A percentile compares a stretch with the other conserved stretches of the same genome.
Conservation (phyloP, 2,797 vertebrate genomes). For the Xenentodon cancila region DNA sequence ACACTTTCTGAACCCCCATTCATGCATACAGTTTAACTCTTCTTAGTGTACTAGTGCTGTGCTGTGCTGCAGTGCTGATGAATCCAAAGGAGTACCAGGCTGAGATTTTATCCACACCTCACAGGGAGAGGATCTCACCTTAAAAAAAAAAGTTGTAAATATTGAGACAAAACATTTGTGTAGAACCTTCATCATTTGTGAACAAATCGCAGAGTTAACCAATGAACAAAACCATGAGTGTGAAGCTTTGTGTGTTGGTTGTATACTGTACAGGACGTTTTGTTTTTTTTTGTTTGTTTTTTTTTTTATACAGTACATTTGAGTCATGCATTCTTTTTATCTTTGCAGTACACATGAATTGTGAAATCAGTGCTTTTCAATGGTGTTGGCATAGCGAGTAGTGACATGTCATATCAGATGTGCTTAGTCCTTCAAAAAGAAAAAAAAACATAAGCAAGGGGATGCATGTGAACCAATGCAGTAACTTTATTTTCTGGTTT, state of each 20-base stretch:
- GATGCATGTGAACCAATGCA: slow-evolving; percentile 85
- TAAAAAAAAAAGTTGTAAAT: slow-evolving; percentile 72
- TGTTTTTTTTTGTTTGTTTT: slow-evolving; percentile 64
- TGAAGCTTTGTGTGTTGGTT: slow-evolving; percentile 60
- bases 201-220: slow-evolving; percentile 63
- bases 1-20: slow-evolving; percentile 7
- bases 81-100: slow-evolving; percentile 64
- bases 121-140: slow-evolving; percentile 31
- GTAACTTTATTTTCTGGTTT: slow-evolving; percentile 78
- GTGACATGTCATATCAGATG: slow-evolving; percentile 79
- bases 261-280: slow-evolving; percentile 61
- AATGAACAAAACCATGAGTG: slow-evolving; percentile 64
- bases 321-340: slow-evolving; percentile 61
- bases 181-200: slow-evolving; percentile 57
- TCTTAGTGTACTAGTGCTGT: slow-evolving; percentile 30
- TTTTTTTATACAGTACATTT: slow-evolving; percentile 67
- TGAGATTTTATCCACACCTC: slow-evolving; percentile 39
- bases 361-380: slow-evolving; percentile 80
- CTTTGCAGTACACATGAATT: slow-evolving; percentile 76
- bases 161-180: slow-evolving; percentile 57
- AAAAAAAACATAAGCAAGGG: slow-evolving; percentile 39
- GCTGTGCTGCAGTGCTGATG: slow-evolving; percentile 56
- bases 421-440: slow-evolving; percentile 70
- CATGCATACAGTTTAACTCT: slow-evolving; percentile 24
- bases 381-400: slow-evolving; percentile 80